Conservation (phyloP, 35 echinoderm and acorn worm species). For the Lytechinus variegatus region DNA sequence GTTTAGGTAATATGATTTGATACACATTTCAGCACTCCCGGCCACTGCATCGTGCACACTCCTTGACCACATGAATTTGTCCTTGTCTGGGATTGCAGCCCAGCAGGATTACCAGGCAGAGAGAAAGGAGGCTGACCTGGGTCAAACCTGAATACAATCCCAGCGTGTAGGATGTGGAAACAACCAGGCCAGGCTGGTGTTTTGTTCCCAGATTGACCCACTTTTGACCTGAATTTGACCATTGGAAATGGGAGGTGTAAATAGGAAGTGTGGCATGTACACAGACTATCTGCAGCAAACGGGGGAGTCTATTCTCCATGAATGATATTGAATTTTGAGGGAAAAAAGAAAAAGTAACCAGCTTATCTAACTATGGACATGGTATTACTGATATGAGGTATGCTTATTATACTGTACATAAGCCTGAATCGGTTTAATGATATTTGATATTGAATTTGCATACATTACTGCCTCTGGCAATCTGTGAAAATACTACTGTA, state of each 20-base stretch:
- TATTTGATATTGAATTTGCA: too few species aligned
- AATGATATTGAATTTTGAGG: too few species aligned
- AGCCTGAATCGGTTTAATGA: too few species aligned
- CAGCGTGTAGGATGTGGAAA: background rate
- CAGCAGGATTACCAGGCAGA: background rate
- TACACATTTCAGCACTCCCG: background rate
- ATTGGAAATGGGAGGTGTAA: background rate
- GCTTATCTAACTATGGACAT: too few species aligned
- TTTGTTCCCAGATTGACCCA: background rate
- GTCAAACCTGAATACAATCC: constrained; percentile 4
- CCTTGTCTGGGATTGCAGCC: constrained; percentile 7
- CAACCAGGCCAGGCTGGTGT: background rate
- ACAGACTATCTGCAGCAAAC: too few species aligned
- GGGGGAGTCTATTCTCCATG: too few species aligned
- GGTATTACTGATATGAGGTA: too few species aligned
- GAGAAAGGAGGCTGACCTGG: background rate
- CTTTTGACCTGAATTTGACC: background rate
- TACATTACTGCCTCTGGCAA: too few species aligned
- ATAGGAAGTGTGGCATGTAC: too few species aligned
- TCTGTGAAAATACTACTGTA: too few species aligned
- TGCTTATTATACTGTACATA: too few species aligned
- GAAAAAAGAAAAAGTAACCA: too few species aligned
- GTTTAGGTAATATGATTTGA: background rate
- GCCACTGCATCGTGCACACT: background rate
- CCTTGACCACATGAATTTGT: constrained; percentile 6